Evolutionary conservation across 2,888 invertebrate genomes (phyloP), one percentile per base, ranked within the genome.

Genomic region (Tipula helvola): DNA sequence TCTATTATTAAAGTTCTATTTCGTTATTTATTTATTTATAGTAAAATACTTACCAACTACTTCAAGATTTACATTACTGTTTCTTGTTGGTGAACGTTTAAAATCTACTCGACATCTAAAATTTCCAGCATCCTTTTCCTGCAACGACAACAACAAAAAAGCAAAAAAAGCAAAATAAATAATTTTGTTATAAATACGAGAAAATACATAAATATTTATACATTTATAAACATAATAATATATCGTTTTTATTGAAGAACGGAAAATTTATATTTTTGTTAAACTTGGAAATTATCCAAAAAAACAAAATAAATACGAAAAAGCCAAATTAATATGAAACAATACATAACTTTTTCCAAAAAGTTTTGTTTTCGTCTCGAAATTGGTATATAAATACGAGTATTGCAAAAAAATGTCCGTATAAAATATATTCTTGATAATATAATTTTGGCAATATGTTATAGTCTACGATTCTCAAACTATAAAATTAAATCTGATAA

Each of bases 41-140:
- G 18, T 71, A 71, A 71, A 71, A 18, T 36, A 94, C 95, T 95
- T 93, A 96, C 96, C 94, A 90, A 96, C 95, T 89, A 96, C 94
- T 90, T 95, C 95, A 89, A 96, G 93, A 91, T 95, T 95, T 91
- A 96, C 95, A 90, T 95, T 94, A 90, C 95, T 94, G 91, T 96
- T 95, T 89, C 95, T 93, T 87, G 96, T 96, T 87, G 95, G 95
- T 86, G 95, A 95, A 90, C 94, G 93, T 90, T 95, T 95, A 92
- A 96, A 96, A 91, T 96, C 96, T 88, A 96, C 95, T 89, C 96
- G 93, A 91, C 96, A 96, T 89, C 95, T 93, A 92, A 96, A 96
- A 89, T 95, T 93, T 86, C 95, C 95, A 86, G 93, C 94, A 91
- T 96, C 96, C 89, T 92, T 93, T 90, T 95, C 95, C 90, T 93